Evolutionary conservation across 2,113 vertebrate species (phyloP), one percentile per base, ranked within the genome.

Genomic region (Bubo blakistoni): DNA sequence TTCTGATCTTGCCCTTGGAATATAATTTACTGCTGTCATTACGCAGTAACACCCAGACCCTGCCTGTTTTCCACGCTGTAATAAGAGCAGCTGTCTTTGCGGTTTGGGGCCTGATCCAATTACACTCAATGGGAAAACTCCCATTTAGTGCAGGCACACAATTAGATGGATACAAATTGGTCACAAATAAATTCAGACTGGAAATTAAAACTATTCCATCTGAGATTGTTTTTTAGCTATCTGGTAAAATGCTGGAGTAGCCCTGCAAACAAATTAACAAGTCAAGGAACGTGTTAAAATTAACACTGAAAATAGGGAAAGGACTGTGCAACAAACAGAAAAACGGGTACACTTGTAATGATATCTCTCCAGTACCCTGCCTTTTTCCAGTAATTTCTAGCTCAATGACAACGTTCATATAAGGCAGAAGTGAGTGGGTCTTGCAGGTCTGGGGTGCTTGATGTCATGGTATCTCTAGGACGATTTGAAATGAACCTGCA

Each of bases 111-210:
- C 94, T 94, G 89, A 96, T 97, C 93, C 96, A 96, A 97, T 97
- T 96, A 96, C 77, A 86, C 77, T 96, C 89, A 89, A 91, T 5
- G 72, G 93, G 89, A 97, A 96, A 94, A 94, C 91, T 94, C 93
- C 96, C 69, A 58, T 94, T 95, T 96, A 94, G 83, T 30, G 51
- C 81, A 91, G 84, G 78, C 93, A 87, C 74, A 82, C 92, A 95
- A 97, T 95, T 94, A 96, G 77, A 79, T 55, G 93, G 93, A 95
- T 92, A 97, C 89, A 97, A 97, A 97, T 92, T 95, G 91, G 81
- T 88, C 91, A 96, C 93, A 94, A 94, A 96, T 96, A 96, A 96
- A 96, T 96, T 92, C 89, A 94, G 95, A 97, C 96, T 97, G 95
- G 89, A 97, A 96, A 96, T 96, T 95, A 96, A 95, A 96, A 96